A percentile compares a stretch with the other conserved stretches of the same genome.
Conservation (phyloP, 2,797 vertebrate genomes). For the Gouania willdenowi region DNA sequence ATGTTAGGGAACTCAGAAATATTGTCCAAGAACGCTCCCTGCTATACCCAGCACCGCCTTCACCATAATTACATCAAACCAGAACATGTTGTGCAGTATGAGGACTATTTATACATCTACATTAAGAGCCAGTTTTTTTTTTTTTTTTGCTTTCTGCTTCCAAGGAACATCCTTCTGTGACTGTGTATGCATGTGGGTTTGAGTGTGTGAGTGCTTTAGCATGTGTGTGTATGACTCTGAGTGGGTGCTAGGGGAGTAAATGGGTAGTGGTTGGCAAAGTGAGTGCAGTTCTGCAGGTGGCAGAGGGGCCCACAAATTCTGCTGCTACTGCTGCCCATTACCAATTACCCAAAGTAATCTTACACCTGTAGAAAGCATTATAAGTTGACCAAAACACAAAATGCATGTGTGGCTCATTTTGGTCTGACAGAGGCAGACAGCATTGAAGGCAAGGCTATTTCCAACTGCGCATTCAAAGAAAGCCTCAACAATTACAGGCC, state of each 20-base stretch:
- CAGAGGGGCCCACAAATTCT: conserved; percentile 52
- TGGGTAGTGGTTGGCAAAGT: conserved; percentile 38
- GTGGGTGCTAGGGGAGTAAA: conserved; percentile 31
- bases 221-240: conserved; percentile 7
- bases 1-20: conserved; percentile 54
- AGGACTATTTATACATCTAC: conserved; percentile 67
- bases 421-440: conserved; percentile 63
- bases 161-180: conserved; percentile 65
- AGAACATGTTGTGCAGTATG: conserved; percentile 67
- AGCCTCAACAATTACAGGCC: conserved; percentile 70
- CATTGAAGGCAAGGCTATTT: conserved; percentile 64
- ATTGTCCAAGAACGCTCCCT: conserved; percentile 54
- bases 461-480: conserved; percentile 69
- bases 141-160: conserved; percentile 59
- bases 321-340: conserved; percentile 45
- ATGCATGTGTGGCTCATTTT: conserved; percentile 49
- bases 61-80: conserved; percentile 72
- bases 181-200: conserved; percentile 12
- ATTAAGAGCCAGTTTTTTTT: conserved; percentile 58
- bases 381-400: conserved; percentile 56
- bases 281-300: conserved; percentile 66
- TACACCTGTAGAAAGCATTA: conserved; percentile 74
- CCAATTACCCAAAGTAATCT: conserved; percentile 52
- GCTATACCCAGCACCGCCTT: conserved; percentile 63
- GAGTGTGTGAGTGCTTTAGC: conserved; percentile 12